These are phyloP conservation scores for Elegia similella DNA, from an alignment of 2,888 invertebrate genomes.

Conservation along the genomic window DNA sequence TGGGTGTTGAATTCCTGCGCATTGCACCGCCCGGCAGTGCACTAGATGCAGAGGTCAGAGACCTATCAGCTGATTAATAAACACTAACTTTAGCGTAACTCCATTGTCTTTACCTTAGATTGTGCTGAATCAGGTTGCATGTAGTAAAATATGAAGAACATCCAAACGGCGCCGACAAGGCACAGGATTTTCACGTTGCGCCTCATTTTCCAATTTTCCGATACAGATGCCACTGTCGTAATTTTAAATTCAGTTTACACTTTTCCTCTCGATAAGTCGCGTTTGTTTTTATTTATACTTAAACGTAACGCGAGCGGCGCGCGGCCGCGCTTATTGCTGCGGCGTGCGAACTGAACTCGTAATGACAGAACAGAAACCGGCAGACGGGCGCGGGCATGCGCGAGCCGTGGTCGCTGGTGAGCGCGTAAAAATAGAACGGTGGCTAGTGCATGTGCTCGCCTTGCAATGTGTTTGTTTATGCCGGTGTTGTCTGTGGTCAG, in stretches of 20 bases:
- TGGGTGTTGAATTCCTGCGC: conserved; percentile 60
- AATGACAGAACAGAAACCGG: conserved; percentile 2
- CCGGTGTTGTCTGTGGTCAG: conserved; percentile 27
- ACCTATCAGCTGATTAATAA: conserved; percentile 43
- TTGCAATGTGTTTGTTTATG: conserved; percentile 4
- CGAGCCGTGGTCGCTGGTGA: neutral
- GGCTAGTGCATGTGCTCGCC: conserved; percentile 9
- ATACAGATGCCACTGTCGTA: conserved; percentile 9
- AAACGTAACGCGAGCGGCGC: conserved; percentile 54
- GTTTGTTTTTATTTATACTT: neutral
- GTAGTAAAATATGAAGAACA: conserved; percentile 71
- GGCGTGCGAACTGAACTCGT: conserved; percentile 57
- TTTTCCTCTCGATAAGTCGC: conserved; percentile 34
- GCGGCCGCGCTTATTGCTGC: conserved; percentile 72
- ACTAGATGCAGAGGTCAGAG: conserved; percentile 27
- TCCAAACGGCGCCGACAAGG: conserved; percentile 68
- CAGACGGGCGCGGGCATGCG: neutral
- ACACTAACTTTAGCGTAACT: neutral
- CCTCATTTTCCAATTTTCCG: conserved; percentile 50
- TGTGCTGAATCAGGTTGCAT: conserved; percentile 69
- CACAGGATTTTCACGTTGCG: conserved; percentile 72
- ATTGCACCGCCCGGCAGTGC: conserved; percentile 34
- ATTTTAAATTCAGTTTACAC: conserved; percentile 21
- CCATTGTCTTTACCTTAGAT: conserved; percentile 53
- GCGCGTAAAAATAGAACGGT: conserved; percentile 13